Evolutionary conservation across 2,888 invertebrate species (phyloP).

Genomic region (Furcula furcula): DNA sequence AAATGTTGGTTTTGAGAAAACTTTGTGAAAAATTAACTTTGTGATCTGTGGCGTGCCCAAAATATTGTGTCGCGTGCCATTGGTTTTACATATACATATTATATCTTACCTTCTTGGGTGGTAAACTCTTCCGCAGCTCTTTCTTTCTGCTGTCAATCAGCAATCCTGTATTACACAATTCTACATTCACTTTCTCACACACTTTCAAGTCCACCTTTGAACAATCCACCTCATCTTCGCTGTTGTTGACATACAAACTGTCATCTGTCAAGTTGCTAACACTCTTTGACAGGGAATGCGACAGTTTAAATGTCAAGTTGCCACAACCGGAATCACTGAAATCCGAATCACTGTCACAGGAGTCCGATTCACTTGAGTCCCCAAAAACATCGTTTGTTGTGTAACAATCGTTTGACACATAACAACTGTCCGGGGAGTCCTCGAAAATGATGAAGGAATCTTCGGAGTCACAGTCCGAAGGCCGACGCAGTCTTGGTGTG

Average conservation of each 20-base stretch:
- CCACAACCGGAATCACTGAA: conserved; percentile 53
- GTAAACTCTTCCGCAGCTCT: conserved; percentile 38
- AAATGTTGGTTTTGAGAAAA: too few relatives aligned
- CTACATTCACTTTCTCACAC: conserved; percentile 8
- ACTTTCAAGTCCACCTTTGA: conserved; percentile 22
- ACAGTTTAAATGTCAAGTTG: conserved; percentile 36
- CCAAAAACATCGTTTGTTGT: conserved; percentile 67
- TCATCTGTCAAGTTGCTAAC: conserved; percentile 64
- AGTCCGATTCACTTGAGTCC: conserved; percentile 30
- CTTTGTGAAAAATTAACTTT: too few relatives aligned
- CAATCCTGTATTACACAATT: conserved; percentile 36
- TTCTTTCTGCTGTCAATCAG: conserved; percentile 52
- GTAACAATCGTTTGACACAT: conserved; percentile 62
- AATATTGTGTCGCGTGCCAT: too few relatives aligned
- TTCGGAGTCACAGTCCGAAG: conserved; percentile 81
- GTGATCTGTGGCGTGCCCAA: too few relatives aligned
- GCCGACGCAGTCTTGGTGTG: conserved; percentile 35
- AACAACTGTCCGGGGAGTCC: conserved; percentile 64
- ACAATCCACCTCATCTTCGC: conserved; percentile 66
- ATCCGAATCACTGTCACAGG: conserved; percentile 33
- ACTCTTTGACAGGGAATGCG: conserved; percentile 53
- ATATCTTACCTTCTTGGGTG: conserved; percentile 57
- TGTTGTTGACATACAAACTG: conserved; percentile 48
- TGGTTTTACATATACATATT: too few relatives aligned
- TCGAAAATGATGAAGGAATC: conserved; percentile 82